Evolutionary conservation across 2,113 vertebrate genomes (phyloP).

Genomic region (Myiopsitta monachus): DNA sequence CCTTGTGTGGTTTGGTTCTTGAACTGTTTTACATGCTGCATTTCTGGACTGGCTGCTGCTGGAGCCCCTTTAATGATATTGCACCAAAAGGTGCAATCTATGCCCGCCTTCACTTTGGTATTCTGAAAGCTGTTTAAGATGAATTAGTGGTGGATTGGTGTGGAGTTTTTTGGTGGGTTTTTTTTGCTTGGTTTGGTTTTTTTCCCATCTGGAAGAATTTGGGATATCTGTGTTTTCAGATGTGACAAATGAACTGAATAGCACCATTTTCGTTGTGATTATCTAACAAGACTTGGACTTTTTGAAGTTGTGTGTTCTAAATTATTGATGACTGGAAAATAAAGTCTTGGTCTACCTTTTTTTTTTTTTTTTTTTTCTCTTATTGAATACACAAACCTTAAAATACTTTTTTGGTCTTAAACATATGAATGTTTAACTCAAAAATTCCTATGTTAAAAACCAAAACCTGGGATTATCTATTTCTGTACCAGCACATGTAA

Average conservation of each 20-base stretch:
- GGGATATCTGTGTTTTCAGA: not conserved
- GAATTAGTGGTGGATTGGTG: not conserved
- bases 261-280: not conserved
- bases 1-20: not conserved
- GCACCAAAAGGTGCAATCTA: not conserved
- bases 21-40: rapidly evolving
- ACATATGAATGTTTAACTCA: not conserved
- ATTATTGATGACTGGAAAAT: not conserved
- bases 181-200: not conserved
- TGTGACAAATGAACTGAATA: not conserved
- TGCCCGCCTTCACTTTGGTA: not conserved
- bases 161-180: not conserved
- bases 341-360: not conserved
- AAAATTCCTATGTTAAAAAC: not conserved
- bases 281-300: not conserved
- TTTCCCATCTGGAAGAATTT: not conserved
- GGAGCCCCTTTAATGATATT: not conserved
- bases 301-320: not conserved
- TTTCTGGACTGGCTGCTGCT: not conserved
- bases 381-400: not conserved
- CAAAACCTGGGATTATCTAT: not conserved
- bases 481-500: not conserved
- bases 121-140: not conserved
- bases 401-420: not conserved
- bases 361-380: not conserved